These are phyloP conservation scores for Helicoverpa assulta DNA, from an alignment of 2,888 invertebrate genomes.

Conservation along the genomic window DNA sequence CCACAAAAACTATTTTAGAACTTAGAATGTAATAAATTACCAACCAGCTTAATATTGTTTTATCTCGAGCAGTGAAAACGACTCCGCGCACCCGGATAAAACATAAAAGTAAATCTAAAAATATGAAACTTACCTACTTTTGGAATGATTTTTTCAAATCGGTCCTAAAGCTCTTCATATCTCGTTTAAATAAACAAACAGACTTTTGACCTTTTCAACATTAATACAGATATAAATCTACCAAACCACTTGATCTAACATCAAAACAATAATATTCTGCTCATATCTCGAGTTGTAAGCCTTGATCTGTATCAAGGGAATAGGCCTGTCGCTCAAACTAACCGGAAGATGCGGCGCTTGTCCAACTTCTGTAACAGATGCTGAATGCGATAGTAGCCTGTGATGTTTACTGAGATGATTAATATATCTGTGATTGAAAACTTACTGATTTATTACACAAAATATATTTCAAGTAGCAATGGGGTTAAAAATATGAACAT, in stretches of 20 bases:
- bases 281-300: slow-evolving; percentile 24
- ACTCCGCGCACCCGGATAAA: no score
- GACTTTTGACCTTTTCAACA: not conserved
- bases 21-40: no score
- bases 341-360: slow-evolving; percentile 52
- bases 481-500: no score
- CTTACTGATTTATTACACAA: not conserved
- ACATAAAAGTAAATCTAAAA: no score
- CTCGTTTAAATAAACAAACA: no score
- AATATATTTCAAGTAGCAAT: no score
- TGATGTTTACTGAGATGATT: slow-evolving; percentile 17
- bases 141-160: no score
- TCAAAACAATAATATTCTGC: slow-evolving; percentile 19
- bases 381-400: slow-evolving; percentile 27
- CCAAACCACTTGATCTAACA: not conserved
- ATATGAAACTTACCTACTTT: no score
- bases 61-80: no score
- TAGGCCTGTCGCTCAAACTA: slow-evolving; percentile 53
- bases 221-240: not conserved
- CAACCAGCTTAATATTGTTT: no score
- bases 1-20: no score
- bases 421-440: slow-evolving; percentile 13
- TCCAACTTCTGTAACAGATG: slow-evolving; percentile 56
- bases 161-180: no score
- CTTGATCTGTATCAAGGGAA: slow-evolving; percentile 55